These are phyloP conservation scores for Cettia cetti DNA, from an alignment of 2,113 vertebrate genomes.

Conservation along the genomic window DNA sequence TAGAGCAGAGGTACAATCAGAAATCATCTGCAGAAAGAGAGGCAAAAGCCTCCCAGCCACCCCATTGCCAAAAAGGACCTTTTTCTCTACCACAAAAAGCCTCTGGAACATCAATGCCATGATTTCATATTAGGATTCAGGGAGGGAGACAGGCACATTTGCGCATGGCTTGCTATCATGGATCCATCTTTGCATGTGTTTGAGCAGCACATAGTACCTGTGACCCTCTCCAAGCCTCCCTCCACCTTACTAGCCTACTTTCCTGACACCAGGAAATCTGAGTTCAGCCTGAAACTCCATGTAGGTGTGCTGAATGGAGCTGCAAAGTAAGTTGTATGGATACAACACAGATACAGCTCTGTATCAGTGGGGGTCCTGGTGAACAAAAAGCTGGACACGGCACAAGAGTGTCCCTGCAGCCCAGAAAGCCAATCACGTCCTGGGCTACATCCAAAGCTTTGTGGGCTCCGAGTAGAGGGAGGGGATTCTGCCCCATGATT, in stretches of 20 bases:
- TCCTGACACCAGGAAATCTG: background rate
- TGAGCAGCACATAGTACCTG: background rate
- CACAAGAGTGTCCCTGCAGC: background rate
- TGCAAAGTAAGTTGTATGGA: background rate
- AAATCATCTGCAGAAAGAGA: background rate
- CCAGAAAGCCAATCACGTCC: background rate
- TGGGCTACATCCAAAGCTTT: background rate
- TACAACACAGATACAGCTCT: background rate
- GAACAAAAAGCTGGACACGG: background rate
- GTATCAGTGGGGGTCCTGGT: background rate
- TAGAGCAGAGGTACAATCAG: background rate
- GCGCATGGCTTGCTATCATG: background rate
- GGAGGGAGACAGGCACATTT: fast-evolving
- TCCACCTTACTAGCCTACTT: background rate
- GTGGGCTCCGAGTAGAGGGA: background rate
- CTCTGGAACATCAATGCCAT: background rate
- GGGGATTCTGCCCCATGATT: background rate
- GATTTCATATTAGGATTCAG: background rate
- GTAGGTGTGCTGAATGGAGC: background rate
- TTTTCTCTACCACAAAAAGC: background rate
- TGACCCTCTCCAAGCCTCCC: background rate
- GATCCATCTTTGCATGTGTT: background rate
- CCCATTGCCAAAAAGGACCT: background rate
- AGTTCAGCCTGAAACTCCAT: background rate
- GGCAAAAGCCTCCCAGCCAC: background rate